Percentiles rank a stretch among this genome's conserved stretches.
These are phyloP conservation scores for Caenorhabditis panamensis DNA, from an alignment of 2,888 invertebrate species.

Conservation along the genomic window DNA sequence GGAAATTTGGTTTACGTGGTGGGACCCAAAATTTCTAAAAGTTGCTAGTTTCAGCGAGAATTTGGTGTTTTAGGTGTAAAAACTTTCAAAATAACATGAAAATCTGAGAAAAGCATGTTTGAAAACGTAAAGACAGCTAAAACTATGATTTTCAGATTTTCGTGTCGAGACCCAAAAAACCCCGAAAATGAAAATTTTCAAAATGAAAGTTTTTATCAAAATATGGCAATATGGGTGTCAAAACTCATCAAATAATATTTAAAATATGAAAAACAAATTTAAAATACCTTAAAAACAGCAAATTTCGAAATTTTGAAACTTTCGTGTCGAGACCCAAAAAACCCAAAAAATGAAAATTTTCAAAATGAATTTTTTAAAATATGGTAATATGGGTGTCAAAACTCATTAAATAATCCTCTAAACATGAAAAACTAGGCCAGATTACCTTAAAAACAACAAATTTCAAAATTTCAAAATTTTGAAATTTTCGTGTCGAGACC, in stretches of 20 bases:
- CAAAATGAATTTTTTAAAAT: background rate
- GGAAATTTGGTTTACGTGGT: background rate
- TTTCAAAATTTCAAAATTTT: background rate
- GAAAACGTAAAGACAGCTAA: background rate
- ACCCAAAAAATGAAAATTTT: too few relatives aligned
- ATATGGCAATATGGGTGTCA: background rate
- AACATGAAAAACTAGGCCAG: too few relatives aligned
- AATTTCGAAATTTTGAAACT: background rate
- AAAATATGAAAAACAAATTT: background rate
- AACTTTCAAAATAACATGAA: background rate
- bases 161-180: background rate
- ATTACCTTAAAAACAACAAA: background rate
- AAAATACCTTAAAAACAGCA: background rate
- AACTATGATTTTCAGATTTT: background rate
- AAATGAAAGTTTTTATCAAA: background rate
- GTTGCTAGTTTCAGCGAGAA: background rate
- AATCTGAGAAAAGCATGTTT: background rate
- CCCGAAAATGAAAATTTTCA: background rate
- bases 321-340: conserved; percentile 11
- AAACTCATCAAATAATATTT: background rate
- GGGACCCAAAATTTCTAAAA: background rate
- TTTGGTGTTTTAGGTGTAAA: background rate
- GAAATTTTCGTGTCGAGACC: conserved; percentile 9
- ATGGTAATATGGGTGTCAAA: background rate
- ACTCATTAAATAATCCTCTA: background rate